phyloP scores from a whole-genome alignment of 2,888 invertebrate genomes.

The Pediacus dermestoides region DNA sequence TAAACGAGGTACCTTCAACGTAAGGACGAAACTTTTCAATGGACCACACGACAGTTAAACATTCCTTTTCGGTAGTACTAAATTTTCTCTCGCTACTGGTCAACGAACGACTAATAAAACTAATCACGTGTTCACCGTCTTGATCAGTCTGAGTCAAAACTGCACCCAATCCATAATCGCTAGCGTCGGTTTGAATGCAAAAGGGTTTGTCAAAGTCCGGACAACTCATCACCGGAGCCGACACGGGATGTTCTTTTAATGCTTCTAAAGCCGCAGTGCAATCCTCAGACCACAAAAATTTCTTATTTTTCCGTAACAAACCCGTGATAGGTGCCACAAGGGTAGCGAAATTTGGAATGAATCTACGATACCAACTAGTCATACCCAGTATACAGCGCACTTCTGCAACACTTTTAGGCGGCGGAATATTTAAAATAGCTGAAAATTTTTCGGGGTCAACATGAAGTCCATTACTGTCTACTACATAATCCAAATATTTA shows the following conservation, averaged over 20 bases:
- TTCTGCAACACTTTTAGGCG: constrained; percentile 14
- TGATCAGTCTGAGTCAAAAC: too few relatives aligned
- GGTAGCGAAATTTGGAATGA: constrained; percentile 14
- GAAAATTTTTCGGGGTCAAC: constrained; percentile 27
- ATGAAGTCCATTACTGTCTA: constrained; percentile 30
- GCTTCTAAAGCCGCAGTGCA: constrained; percentile 16
- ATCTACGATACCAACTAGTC: constrained; percentile 19
- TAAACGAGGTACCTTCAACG: constrained; percentile 21
- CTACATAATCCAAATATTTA: constrained; percentile 37
- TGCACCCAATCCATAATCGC: too few relatives aligned
- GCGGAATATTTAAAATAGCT: constrained; percentile 21
- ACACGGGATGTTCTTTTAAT: constrained; percentile 22
- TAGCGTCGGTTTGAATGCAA: too few relatives aligned
- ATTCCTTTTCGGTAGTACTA: constrained; percentile 21
- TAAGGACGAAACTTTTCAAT: constrained; percentile 24
- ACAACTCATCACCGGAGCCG: constrained; percentile 25
- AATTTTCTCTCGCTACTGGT: constrained; percentile 18
- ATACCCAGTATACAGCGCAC: constrained; percentile 16
- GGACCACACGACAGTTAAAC: too few relatives aligned
- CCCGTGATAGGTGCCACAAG: constrained; percentile 8
- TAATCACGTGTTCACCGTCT: too few relatives aligned
- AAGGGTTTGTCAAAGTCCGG: constrained; percentile 29
- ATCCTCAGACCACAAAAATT: constrained; percentile 22
- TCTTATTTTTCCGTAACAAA: constrained; percentile 11
- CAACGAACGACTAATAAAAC: too few relatives aligned